Evolutionary conservation across 23 tunicate species (phyloP).

Genomic region (Styela plicata): DNA sequence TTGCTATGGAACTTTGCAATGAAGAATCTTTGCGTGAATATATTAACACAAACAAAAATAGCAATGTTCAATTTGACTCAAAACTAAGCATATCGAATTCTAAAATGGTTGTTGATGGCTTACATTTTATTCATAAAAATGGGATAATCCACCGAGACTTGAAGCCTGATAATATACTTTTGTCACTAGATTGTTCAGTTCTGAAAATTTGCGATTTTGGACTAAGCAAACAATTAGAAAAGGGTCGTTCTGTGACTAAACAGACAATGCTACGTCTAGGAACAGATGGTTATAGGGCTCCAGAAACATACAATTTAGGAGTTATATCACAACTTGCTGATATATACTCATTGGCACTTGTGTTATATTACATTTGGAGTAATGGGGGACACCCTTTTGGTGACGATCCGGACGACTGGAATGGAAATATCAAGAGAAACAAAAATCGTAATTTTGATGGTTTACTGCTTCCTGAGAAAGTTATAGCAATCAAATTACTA

Average conservation of each 20-base stretch:
- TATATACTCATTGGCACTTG: neutral
- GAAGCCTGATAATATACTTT: neutral
- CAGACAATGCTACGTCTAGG: neutral
- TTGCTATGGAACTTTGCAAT: neutral
- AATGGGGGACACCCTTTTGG: neutral
- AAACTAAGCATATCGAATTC: neutral
- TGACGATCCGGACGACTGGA: neutral
- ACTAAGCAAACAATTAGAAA: neutral
- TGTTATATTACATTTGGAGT: neutral
- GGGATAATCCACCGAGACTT: neutral
- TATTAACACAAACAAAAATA: neutral
- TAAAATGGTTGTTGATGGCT: neutral
- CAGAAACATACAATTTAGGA: neutral
- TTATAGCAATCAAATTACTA: neutral
- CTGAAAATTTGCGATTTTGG: neutral
- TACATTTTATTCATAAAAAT: neutral
- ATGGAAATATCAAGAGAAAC: neutral
- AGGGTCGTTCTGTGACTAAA: neutral
- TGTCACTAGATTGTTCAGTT: neutral
- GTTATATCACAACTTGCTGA: neutral
- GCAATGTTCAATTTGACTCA: neutral
- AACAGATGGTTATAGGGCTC: neutral
- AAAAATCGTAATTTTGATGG: neutral
- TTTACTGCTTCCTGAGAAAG: neutral
- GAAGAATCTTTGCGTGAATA: neutral